Conservation (phyloP, 1,140 invertebrate genomes). For the Steinernema feltiae region DNA sequence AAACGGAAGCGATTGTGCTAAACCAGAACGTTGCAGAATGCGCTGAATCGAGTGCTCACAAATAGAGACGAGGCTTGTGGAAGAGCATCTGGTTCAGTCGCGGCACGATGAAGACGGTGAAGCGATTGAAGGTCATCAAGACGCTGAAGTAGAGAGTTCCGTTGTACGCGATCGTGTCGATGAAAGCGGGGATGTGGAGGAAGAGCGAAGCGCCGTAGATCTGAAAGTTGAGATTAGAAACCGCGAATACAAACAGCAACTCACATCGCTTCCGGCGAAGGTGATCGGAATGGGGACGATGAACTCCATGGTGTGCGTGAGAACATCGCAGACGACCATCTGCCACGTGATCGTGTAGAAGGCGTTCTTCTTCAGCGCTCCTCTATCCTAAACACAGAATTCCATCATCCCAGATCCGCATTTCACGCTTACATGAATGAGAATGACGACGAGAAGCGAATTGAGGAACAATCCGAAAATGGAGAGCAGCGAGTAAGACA, state of each 20-base stretch:
- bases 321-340: neutral
- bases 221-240: neutral
- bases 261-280: neutral
- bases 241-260: neutral
- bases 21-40: neutral
- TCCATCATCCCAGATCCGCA: neutral
- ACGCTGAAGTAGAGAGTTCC: neutral
- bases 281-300: neutral
- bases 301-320: neutral
- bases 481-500: neutral
- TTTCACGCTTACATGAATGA: neutral
- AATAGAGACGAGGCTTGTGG: neutral
- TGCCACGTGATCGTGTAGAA: slow-evolving; percentile 10
- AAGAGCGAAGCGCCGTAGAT: neutral
- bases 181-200: neutral
- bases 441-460: neutral
- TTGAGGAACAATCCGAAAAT: too few species aligned
- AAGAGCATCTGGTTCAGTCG: neutral
- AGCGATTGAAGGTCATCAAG: neutral
- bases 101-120: neutral
- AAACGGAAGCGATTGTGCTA: neutral
- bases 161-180: slow-evolving; percentile 1
- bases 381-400: neutral
- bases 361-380: neutral
- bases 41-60: neutral